These are phyloP conservation scores for Brenthis daphne DNA, from an alignment of 2,888 invertebrate species.

Conservation along the genomic window DNA sequence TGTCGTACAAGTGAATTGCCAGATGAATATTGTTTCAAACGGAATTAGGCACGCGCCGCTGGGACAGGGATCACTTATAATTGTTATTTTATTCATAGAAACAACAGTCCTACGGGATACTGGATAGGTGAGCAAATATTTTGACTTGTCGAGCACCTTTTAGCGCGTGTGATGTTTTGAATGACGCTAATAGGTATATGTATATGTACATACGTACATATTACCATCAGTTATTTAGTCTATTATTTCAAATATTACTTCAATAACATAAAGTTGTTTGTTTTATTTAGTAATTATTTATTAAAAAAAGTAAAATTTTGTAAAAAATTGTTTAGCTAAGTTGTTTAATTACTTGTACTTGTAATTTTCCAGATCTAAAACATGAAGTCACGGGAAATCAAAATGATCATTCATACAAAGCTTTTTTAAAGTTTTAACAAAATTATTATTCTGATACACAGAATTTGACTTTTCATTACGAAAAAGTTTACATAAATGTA, in stretches of 20 bases:
- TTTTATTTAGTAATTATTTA: neutral
- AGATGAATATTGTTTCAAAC: slow-evolving; percentile 82
- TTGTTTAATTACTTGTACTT: too few relatives aligned
- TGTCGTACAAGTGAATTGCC: slow-evolving; percentile 64
- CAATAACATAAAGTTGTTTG: too few relatives aligned
- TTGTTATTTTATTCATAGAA: slow-evolving; percentile 84
- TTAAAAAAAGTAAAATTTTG: too few relatives aligned
- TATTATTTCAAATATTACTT: too few relatives aligned
- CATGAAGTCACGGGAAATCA: too few relatives aligned
- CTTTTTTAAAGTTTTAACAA: too few relatives aligned
- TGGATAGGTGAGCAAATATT: slow-evolving; percentile 78
- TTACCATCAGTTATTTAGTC: neutral
- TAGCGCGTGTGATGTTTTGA: slow-evolving; percentile 54
- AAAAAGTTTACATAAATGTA: slow-evolving; percentile 25
- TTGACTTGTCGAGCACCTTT: slow-evolving; percentile 73
- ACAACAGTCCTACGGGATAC: slow-evolving; percentile 72
- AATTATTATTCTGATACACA: too few relatives aligned
- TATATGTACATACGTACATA: neutral
- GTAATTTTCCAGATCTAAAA: too few relatives aligned
- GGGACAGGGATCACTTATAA: slow-evolving; percentile 79
- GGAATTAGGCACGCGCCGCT: slow-evolving; percentile 77
- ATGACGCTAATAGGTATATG: slow-evolving; percentile 38
- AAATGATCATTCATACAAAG: too few relatives aligned
- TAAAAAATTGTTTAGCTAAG: too few relatives aligned
- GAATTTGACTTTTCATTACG: neutral